phyloP scores from a whole-genome alignment of 2,797 vertebrate genomes.

The Catamblyrhynchus diadema region DNA sequence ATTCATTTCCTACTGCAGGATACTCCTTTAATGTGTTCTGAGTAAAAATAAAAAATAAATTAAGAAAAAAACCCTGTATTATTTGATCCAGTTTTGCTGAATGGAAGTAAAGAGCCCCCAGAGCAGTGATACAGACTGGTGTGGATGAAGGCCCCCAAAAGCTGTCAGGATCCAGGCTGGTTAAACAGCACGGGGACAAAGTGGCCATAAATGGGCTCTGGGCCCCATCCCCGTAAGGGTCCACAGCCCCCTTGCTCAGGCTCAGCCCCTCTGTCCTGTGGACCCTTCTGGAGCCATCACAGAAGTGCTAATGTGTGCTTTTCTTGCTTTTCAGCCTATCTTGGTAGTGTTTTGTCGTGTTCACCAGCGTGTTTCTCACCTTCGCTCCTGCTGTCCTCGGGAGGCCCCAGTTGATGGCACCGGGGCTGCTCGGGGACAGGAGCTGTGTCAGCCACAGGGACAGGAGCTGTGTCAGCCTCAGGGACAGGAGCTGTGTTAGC shows the following conservation, averaged over 20 bases:
- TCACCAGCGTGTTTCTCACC: conserved; percentile 67
- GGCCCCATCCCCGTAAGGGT: not conserved
- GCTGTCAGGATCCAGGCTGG: not conserved
- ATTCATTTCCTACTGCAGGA: not conserved
- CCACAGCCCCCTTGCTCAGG: not conserved
- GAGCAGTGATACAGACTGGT: not conserved
- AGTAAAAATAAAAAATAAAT: not conserved
- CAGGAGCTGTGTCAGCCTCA: conserved; percentile 50
- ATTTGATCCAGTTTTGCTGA: conserved; percentile 4
- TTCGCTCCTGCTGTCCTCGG: conserved; percentile 68
- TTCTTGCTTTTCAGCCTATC: conserved; percentile 67
- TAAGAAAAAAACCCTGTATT: not conserved
- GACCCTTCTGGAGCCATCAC: conserved; percentile 51
- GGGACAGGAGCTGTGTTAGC: conserved; percentile 51
- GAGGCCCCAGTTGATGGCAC: conserved; percentile 76
- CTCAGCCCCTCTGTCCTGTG: conserved; percentile 4
- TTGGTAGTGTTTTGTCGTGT: conserved; percentile 60
- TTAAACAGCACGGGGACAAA: not conserved
- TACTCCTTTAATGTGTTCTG: not conserved
- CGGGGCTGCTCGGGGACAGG: conserved; percentile 67
- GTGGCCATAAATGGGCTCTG: not conserved
- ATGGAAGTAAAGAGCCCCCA: not conserved
- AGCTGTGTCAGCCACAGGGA: conserved; percentile 50
- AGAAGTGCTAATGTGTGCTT: conserved; percentile 81
- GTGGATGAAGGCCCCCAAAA: not conserved